Evolutionary conservation across 2,113 vertebrate species (phyloP), one percentile per base, ranked within the genome.

Genomic region (Peromyscus leucopus): DNA sequence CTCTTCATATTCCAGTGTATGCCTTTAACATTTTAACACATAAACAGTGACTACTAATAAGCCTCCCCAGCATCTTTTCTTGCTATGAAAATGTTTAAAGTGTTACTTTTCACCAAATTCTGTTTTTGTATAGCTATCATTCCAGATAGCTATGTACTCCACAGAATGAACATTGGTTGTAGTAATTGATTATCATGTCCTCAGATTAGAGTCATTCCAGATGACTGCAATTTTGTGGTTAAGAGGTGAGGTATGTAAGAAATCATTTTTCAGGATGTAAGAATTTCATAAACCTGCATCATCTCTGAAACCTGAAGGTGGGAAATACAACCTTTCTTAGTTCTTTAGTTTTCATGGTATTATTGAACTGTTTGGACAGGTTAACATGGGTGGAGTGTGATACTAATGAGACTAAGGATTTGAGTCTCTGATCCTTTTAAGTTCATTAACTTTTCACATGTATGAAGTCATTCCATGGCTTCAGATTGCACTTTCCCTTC

Each of bases 171-270:
- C 42, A 89, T 94, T 24, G 90, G 0, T 93, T 96, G 24, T 94
- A 91, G 46, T 88, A 87, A 92, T 74, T 94, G 46, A 36, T 82
- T 96, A 33, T 96, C 93, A 94, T 90, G 13, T 76, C 28, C 93
- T 96, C 91, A 74, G 79, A 72, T 95, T 91, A 78, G 79, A 61
- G 91, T 95, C 78, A 95, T 92, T 96, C 80, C 57, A 93, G 39
- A 79, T 96, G 95, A 93, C 8, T 91, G 63, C 33, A 94, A 17
- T 93, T 95, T 61, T 71, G 19, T 93, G 55, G 93, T 91, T 92
- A 94, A 96, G 80, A 92, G 31, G 36, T 95, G 57, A 90, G 10
- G 86, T 97, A 92, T 61, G 93, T 96, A 96, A 97, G 86, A 96
- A 91, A 24, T 88, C 7, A 21, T 78, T 88, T 95, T 92, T 94